phyloP scores from a whole-genome alignment of 2,797 vertebrate genomes.

The Cheirogaleus major region DNA sequence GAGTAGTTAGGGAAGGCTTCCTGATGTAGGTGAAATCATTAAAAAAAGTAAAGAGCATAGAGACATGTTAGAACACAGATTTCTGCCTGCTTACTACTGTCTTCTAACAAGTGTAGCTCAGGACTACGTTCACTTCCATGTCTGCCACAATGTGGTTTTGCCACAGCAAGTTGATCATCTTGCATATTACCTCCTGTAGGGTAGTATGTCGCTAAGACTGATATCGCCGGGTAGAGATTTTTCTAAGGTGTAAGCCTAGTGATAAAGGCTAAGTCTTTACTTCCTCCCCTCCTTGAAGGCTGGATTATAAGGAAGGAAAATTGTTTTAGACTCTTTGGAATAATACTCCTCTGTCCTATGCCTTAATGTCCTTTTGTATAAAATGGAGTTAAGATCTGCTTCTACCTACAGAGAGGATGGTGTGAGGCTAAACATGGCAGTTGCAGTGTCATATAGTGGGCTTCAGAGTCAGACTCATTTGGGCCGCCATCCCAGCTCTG shows the following conservation, averaged over 20 bases:
- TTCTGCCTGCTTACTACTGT: neutral
- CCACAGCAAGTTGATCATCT: conserved; percentile 24
- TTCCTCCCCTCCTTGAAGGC: neutral
- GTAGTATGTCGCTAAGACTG: neutral
- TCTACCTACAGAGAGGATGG: neutral
- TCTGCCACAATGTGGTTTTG: neutral
- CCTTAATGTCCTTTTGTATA: neutral
- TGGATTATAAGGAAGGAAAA: neutral
- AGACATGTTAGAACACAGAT: neutral
- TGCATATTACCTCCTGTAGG: neutral
- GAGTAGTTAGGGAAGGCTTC: neutral
- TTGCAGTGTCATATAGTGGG: neutral
- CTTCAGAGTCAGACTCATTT: neutral
- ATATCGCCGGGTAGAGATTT: neutral
- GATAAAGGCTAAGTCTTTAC: conserved; percentile 24
- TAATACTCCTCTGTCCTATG: neutral
- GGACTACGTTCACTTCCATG: conserved; percentile 1
- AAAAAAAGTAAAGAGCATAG: neutral
- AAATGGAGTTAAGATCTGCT: neutral
- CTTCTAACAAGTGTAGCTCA: neutral
- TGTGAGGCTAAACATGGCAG: neutral
- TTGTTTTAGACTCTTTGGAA: neutral
- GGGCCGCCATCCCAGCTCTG: neutral
- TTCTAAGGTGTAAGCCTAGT: neutral
- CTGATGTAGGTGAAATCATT: conserved; percentile 2